Conservation (phyloP, 2,113 vertebrate genomes). For the Dissostichus mawsoni region DNA sequence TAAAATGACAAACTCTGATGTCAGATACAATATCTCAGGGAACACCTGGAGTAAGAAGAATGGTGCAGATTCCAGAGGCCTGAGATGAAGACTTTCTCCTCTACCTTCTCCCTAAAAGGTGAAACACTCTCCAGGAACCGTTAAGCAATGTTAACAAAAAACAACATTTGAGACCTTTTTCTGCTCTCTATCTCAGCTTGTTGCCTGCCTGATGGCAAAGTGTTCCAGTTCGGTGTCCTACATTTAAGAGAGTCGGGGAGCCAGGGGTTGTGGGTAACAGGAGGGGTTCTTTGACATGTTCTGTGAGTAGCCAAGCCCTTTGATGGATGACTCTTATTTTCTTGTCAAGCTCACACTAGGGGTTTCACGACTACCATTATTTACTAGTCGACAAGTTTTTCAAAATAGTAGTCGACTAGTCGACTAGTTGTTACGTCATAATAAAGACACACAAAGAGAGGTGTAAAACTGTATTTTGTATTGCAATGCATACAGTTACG, state of each 20-base stretch:
- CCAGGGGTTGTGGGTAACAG: conserved; percentile 45
- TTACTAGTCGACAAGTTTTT: too few relatives aligned
- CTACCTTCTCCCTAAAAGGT: background rate
- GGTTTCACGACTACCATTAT: too few relatives aligned
- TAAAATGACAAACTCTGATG: background rate
- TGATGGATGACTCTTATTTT: conserved; percentile 86
- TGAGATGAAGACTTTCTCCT: conserved; percentile 51
- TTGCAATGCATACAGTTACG: too few relatives aligned
- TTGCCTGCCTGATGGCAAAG: conserved; percentile 49
- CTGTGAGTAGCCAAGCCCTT: conserved; percentile 70
- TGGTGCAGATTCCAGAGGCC: conserved; percentile 22
- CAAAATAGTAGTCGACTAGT: too few relatives aligned
- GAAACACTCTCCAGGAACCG: background rate
- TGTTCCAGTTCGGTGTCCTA: conserved; percentile 64
- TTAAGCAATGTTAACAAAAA: conserved; percentile 13
- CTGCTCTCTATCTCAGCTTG: background rate
- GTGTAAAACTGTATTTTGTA: too few relatives aligned
- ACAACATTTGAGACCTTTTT: background rate
- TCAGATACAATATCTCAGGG: background rate
- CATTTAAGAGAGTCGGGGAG: conserved; percentile 52
- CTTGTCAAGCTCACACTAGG: conserved; percentile 78
- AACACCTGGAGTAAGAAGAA: conserved; percentile 33
- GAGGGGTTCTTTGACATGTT: conserved; percentile 70
- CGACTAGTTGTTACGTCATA: too few relatives aligned
- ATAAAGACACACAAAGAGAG: too few relatives aligned